A percentile compares a stretch with the other conserved stretches of the same genome.
phyloP scores from a whole-genome alignment of 2,888 invertebrate species.

The Beris morrisii region DNA sequence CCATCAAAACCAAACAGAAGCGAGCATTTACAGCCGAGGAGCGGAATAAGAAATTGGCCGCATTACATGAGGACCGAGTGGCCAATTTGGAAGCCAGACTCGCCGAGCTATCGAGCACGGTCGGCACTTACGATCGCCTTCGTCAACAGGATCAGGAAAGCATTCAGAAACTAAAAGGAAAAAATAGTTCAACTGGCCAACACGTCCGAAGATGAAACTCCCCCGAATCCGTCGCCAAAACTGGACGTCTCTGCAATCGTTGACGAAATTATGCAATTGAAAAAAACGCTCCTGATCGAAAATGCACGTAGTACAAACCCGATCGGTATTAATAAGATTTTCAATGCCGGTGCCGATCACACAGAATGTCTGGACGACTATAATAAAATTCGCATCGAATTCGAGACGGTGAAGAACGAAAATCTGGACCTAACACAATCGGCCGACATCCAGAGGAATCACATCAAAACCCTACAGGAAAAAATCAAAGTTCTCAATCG shows the following conservation, averaged over 20 bases:
- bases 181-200: constrained; percentile 48
- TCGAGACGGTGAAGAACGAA: constrained; percentile 65
- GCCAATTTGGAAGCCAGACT: no score
- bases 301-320: constrained; percentile 65
- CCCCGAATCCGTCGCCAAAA: constrained; percentile 38
- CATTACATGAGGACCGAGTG: no score
- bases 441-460: constrained; percentile 58
- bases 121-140: no score
- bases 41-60: no score
- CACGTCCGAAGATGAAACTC: constrained; percentile 29
- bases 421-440: constrained; percentile 45
- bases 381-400: constrained; percentile 65
- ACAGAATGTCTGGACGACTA: constrained; percentile 67
- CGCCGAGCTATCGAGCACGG: no score
- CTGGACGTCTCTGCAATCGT: constrained; percentile 61
- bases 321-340: constrained; percentile 62
- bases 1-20: no score
- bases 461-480: constrained; percentile 68
- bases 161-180: no score
- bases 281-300: constrained; percentile 63
- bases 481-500: constrained; percentile 65
- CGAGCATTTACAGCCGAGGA: no score
- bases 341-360: constrained; percentile 57
- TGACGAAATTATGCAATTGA: constrained; percentile 67
- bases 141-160: no score